Conservation (phyloP, 1,140 invertebrate genomes). For the Trinorchestia longiramus region DNA sequence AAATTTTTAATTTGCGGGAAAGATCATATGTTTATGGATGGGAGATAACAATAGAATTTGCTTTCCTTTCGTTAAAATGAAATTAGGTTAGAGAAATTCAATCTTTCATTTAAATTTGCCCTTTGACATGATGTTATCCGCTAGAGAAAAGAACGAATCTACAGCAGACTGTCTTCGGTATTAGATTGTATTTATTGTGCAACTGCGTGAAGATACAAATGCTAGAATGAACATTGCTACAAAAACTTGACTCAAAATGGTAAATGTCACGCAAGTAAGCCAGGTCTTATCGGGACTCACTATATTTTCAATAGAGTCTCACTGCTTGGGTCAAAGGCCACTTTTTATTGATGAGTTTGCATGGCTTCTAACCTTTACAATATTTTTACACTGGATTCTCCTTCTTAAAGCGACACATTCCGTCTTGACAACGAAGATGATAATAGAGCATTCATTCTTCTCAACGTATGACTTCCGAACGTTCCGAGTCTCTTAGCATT, state of each 20-base stretch:
- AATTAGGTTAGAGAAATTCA: conserved; percentile 9
- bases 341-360: conserved; percentile 50
- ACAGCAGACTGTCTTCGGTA: not conserved
- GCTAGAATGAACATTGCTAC: not conserved
- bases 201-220: conserved; percentile 38
- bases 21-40: not conserved
- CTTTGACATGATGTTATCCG: conserved; percentile 31
- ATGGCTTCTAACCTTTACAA: conserved; percentile 44
- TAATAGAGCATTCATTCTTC: conserved; percentile 13
- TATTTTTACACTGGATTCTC: not conserved
- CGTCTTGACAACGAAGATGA: conserved; percentile 22
- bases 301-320: not conserved
- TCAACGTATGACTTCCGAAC: not conserved
- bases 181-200: not conserved
- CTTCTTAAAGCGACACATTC: not conserved
- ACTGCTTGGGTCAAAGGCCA: conserved; percentile 24
- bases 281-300: not conserved
- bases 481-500: not conserved
- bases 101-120: not conserved
- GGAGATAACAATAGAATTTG: not conserved
- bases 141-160: not conserved
- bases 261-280: conserved; percentile 5
- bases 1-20: not conserved
- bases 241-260: conserved; percentile 14
- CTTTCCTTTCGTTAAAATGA: not conserved